Base-by-base conservation (phyloP, 2,888 invertebrate species). In the Galerucella calmariensis region DNA sequence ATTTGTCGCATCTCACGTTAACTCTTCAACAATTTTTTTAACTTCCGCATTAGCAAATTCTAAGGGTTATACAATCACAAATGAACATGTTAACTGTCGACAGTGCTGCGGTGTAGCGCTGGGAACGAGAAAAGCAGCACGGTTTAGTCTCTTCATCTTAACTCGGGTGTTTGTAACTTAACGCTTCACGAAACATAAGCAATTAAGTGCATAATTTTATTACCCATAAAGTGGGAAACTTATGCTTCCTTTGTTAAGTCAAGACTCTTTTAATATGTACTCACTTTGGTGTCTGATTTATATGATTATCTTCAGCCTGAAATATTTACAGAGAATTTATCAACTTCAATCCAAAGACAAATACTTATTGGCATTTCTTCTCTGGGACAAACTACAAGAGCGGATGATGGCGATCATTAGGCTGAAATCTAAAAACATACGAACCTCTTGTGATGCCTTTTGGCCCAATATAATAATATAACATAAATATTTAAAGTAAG, bases 121-220 rank as follows among this genome's bases (percentile, higher is more conserved):
- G 83, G 62, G 41, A 62, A 85, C 85, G 51, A 84, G 84, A n/a
- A 35, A 41, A 62, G 62, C 35, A 44, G 46, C 44, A 65, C 63
- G 44, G 63, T 46, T 65, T 65, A 46, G 41, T 62, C 62, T 62
- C 81, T 82, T 84, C 84, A 84, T 84, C 83, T 83, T 16, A 44
- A 65, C 63, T 65, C 35, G 82, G 83, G 78, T 82, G 83, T 82
- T 85, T 82, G 83, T 81, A 82, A 81, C 83, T 86, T 86, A 86
- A 86, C 86, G 85, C 85, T 85, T 83, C 84, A 83, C 82, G 83
- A 85, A 86, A 85, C 86, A 84, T 83, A 85, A 84, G 86, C 86
- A 87, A 87, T 87, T 87, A 86, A 84, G 83, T 87, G 87, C 85
- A 87, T 87, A 86, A 87, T 87, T 87, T 87, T 87, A 87, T 86